These are phyloP conservation scores for Plecturocebus donacophilus DNA, from an alignment of 2,113 vertebrate genomes.

Conservation along the genomic window DNA sequence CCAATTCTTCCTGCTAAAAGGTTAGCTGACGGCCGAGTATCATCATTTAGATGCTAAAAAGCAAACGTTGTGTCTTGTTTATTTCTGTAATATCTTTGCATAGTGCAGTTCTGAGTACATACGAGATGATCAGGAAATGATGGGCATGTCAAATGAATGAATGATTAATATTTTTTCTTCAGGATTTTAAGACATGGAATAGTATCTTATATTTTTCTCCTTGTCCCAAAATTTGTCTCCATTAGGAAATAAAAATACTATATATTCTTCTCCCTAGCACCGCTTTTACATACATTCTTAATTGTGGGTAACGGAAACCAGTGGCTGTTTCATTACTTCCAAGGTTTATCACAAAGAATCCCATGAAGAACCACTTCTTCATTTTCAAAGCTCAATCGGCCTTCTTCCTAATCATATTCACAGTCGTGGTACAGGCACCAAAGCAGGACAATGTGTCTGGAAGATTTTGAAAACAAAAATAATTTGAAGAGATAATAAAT, in stretches of 20 bases:
- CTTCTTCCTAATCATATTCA: slow-evolving; percentile 48
- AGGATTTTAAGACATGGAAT: not conserved
- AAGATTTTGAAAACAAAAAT: slow-evolving; percentile 51
- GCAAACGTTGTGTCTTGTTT: not conserved
- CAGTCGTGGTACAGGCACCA: not conserved
- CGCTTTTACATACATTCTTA: not conserved
- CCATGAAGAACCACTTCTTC: slow-evolving; percentile 42
- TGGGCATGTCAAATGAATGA: not conserved
- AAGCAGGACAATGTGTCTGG: not conserved
- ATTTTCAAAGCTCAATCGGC: slow-evolving; percentile 53
- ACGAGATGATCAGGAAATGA: not conserved
- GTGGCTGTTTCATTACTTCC: not conserved
- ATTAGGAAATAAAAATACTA: not conserved
- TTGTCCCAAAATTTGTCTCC: not conserved
- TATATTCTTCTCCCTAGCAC: not conserved
- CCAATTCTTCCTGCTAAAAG: not conserved
- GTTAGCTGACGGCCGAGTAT: not conserved
- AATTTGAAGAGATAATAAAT: slow-evolving; percentile 29
- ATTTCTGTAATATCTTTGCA: not conserved
- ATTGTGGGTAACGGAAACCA: not conserved
- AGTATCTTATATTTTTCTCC: not conserved
- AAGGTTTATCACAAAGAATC: slow-evolving; percentile 21
- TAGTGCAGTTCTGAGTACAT: not conserved
- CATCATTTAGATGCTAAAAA: slow-evolving; percentile 13
- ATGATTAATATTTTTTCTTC: not conserved